Base-by-base conservation (phyloP, 2,113 vertebrate genomes). In the Poicephalus gulielmi region DNA sequence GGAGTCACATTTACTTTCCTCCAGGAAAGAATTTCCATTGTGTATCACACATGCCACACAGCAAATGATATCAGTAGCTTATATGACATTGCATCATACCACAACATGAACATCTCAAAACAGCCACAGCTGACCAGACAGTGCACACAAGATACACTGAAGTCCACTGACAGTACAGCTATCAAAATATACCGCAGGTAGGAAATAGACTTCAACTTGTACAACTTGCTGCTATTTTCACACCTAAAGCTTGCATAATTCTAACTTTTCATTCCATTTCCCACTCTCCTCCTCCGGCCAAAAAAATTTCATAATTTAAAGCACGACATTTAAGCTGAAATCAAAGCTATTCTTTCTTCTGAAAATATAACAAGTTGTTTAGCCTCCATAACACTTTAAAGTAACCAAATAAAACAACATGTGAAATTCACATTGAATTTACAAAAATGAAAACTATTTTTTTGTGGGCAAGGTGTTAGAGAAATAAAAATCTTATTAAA, bases 1-100 rank as follows among this genome's bases (percentile, higher is more conserved):
- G 28, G 46, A 86, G 37, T 31, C 62, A 88, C 0, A 24, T 69
- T 67, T 70, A 31, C 18, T 77, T 81, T 67, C 43, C 52, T 39
- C 6, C 15, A 73, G 62, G 70, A 66, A 66, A 83, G 33, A 73
- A 57, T 13, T 82, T 66, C 53, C 31, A 14, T 3, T 25, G 50
- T 86, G 17, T 22, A 52, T 25, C 50, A 55, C 27, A 41, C 0
- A 0, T 63, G 37, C 13, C 39, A 62, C 27, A 74, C 3, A 83
- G 55, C 22, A 91, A 78, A 86, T 39, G 11, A 46, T 47, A 76
- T 20, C 28, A 64, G 68, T 4, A 46, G 25, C 25, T 66, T 47
- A 17, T 4, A 11, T 6, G 49, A 41, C 25, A 75, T 3, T 0
- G 6, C 16, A 76, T 18, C 37, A 13, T 22, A 27, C 23, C 49